A percentile compares a stretch with the other conserved stretches of the same genome.
phyloP scores from a whole-genome alignment of 2,797 vertebrate species.

The Falco naumanni region DNA sequence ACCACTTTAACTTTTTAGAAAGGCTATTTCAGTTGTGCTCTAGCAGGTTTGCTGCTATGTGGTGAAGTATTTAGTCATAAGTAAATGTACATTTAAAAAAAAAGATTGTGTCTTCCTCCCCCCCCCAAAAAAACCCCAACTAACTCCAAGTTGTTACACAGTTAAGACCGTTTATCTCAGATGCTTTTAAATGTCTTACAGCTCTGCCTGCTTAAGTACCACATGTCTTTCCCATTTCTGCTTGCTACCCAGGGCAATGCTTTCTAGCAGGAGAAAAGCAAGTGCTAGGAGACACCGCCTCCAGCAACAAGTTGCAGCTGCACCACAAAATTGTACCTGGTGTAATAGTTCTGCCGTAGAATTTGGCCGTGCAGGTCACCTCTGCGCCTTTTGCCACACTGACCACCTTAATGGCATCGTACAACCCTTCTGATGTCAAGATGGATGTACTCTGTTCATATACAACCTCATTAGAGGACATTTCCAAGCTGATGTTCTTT shows the following conservation, averaged over 20 bases:
- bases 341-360: fast-evolving
- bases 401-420: conserved; percentile 1
- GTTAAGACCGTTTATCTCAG: background rate
- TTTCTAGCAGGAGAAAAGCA: background rate
- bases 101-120: background rate
- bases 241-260: background rate
- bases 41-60: background rate
- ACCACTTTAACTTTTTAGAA: background rate
- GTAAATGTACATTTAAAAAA: background rate
- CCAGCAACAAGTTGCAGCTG: background rate
- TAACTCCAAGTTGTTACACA: background rate
- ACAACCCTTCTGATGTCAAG: background rate
- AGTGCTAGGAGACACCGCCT: background rate
- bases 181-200: background rate
- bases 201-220: background rate
- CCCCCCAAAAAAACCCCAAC: background rate
- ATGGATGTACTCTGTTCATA: background rate
- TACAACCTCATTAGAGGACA: background rate
- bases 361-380: background rate
- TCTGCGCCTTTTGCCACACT: background rate
- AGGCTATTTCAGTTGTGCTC: background rate
- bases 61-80: background rate
- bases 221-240: background rate
- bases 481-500: background rate
- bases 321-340: background rate